Evolutionary conservation across 2,888 invertebrate genomes (phyloP), one percentile per base, ranked within the genome.

Genomic region (Xanthostigma xanthostigma): DNA sequence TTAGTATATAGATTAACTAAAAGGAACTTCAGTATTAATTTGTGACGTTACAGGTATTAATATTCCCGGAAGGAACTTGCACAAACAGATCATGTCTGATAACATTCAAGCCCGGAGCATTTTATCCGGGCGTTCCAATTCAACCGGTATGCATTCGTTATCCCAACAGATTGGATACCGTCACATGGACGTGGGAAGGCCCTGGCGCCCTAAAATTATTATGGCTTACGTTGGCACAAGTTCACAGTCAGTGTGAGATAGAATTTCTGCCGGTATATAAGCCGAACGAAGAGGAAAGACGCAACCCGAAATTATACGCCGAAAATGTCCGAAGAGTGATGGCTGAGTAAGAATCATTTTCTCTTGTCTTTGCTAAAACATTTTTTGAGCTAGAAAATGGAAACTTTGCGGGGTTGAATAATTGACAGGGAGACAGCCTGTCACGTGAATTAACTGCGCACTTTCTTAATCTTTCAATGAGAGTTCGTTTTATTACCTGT

Each of bases 21-120:
- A n/a, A n/a, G n/a, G n/a, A n/a, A n/a, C n/a, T n/a, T 17, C 17
- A 17, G 4, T 17, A 39, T 48, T 52, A n/a, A 9, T 11, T 13
- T 43, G 38, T 51, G 36, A 36, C 35, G 46, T 63, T 65, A 5
- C 70, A 84, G 79, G 82, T 95, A 46, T 75, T 93, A 51, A 92
- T 96, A 60, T 96, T 95, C 67, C 92, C 95, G 0, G 95, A 96
- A 66, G 96, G 95, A 44, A 96, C 96, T 0, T 95, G 94, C 66
- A 93, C 95, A 35, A 96, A 96, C 70, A 78, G 94, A 33, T 84
- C 85, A 0, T 91, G 91, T 61, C 71, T 96, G 57, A 88, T 90
- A 57, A 87, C 88, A 37, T 91, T 90, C 68, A 90, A 89, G 64
- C 82, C 84, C 2, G 94, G 95, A 39, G 95, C 93, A 10, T 96